Evolutionary conservation across 2,888 invertebrate species (phyloP).

Genomic region (Coenonympha arcania): DNA sequence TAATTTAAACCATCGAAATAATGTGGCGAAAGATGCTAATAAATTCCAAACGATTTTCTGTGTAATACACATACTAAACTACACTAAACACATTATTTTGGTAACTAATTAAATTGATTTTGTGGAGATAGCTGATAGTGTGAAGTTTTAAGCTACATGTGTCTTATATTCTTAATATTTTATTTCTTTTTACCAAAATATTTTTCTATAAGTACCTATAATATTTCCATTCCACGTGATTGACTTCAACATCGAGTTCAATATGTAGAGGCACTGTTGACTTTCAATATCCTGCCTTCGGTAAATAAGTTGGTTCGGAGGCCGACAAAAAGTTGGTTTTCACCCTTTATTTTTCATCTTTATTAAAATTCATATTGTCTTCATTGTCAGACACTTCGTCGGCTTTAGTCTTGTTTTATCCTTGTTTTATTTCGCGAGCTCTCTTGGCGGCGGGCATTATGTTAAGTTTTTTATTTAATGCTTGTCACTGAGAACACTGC

Average conservation of each 20-base stretch:
- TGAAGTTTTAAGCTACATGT: no score
- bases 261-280: background rate
- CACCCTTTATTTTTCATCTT: slow-evolving; percentile 8
- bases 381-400: slow-evolving; percentile 11
- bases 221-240: background rate
- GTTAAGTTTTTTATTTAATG: slow-evolving; percentile 4
- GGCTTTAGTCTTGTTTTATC: slow-evolving; percentile 13
- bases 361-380: slow-evolving; percentile 17
- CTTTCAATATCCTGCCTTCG: slow-evolving; percentile 18
- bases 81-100: no score
- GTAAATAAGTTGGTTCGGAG: slow-evolving; percentile 20
- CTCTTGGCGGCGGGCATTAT: background rate
- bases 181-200: no score
- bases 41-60: no score
- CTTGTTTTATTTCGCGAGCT: slow-evolving; percentile 9
- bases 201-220: no score
- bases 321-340: slow-evolving; percentile 8
- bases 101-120: no score
- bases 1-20: no score
- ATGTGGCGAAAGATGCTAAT: no score
- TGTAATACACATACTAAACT: no score
- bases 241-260: background rate
- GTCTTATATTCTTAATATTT: no score
- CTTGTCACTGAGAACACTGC: background rate
- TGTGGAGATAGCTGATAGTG: no score